phyloP scores from a whole-genome alignment of 2,113 vertebrate species.

The Entelurus aequoreus region DNA sequence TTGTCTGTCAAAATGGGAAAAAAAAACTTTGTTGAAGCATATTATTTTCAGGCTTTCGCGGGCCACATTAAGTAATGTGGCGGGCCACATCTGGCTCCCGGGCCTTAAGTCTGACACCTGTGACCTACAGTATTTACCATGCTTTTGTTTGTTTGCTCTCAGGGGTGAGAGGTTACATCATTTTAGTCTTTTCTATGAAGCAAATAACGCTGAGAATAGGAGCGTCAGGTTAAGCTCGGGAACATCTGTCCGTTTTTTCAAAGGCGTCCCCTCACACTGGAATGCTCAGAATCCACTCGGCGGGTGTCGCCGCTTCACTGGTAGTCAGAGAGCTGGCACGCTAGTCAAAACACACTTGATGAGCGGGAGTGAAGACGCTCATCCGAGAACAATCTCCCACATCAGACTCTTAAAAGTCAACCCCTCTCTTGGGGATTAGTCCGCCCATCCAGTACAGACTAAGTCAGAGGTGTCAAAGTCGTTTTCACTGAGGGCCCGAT shows the following conservation, averaged over 20 bases:
- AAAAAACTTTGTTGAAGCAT: too few species aligned
- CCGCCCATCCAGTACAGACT: neutral
- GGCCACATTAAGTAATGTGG: too few species aligned
- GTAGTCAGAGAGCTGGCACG: slow-evolving; percentile 70
- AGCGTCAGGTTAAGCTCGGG: slow-evolving; percentile 42
- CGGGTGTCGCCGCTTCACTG: slow-evolving; percentile 69
- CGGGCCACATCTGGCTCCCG: too few species aligned
- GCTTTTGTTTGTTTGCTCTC: slow-evolving; percentile 5
- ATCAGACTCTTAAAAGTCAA: slow-evolving; percentile 35
- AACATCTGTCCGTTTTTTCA: slow-evolving; percentile 67
- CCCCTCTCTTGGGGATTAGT: slow-evolving; percentile 1
- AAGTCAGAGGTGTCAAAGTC: too few species aligned
- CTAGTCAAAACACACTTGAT: slow-evolving; percentile 78
- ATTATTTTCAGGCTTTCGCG: too few species aligned
- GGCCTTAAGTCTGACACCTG: too few species aligned
- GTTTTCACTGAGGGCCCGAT: too few species aligned
- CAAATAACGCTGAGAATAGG: slow-evolving; percentile 47
- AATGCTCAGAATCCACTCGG: slow-evolving; percentile 75
- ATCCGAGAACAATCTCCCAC: slow-evolving; percentile 57
- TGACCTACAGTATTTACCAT: neutral
- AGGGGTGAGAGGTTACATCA: slow-evolving; percentile 45
- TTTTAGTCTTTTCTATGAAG: slow-evolving; percentile 33
- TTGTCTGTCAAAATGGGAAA: slow-evolving; percentile 19
- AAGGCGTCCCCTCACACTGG: slow-evolving; percentile 58
- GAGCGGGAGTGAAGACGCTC: slow-evolving; percentile 58